Evolutionary conservation across 2,888 invertebrate species (phyloP), one percentile per base, ranked within the genome.

Genomic region (Octodonta nipae): DNA sequence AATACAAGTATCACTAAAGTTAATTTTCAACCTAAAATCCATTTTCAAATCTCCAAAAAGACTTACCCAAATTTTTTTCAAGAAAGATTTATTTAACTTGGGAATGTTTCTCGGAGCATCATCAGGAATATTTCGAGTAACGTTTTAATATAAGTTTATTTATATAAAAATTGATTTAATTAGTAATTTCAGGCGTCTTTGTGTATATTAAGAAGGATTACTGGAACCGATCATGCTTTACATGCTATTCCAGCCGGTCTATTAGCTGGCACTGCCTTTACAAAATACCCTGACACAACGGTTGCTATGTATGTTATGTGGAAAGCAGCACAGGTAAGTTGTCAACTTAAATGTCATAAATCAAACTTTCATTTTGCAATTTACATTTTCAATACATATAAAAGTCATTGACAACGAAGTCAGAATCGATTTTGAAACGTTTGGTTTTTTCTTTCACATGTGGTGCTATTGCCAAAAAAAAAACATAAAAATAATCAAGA

Each of bases 301-400:
- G 69, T 86, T 30, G 77, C 85, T n/a, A 65, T 86, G 15, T 87
- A 86, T 56, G 71, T 81, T 4, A 70, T 82, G 62, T 84, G 85
- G 79, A 87, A 87, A 63, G 70, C 77, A 27, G 64, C 83, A 24
- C 86, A 87, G 69, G 84, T 83, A 56, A 51, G 47, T 36, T 13
- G n/a, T n/a, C n/a, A n/a, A n/a, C n/a, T n/a, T n/a, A n/a, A n/a
- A n/a, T n/a, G n/a, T n/a, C n/a, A n/a, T n/a, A n/a, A n/a, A n/a
- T n/a, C n/a, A n/a, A n/a, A n/a, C n/a, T n/a, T n/a, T n/a, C n/a
- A n/a, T n/a, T n/a, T n/a, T n/a, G n/a, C n/a, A n/a, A n/a, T n/a
- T n/a, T n/a, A n/a, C n/a, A n/a, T n/a, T n/a, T n/a, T n/a, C n/a
- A n/a, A n/a, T n/a, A n/a, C n/a, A n/a, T n/a, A n/a, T n/a, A n/a